A percentile compares a stretch with the other conserved stretches of the same genome.
phyloP scores from a whole-genome alignment of 1,140 invertebrate species.

The Halictus rubicundus region DNA sequence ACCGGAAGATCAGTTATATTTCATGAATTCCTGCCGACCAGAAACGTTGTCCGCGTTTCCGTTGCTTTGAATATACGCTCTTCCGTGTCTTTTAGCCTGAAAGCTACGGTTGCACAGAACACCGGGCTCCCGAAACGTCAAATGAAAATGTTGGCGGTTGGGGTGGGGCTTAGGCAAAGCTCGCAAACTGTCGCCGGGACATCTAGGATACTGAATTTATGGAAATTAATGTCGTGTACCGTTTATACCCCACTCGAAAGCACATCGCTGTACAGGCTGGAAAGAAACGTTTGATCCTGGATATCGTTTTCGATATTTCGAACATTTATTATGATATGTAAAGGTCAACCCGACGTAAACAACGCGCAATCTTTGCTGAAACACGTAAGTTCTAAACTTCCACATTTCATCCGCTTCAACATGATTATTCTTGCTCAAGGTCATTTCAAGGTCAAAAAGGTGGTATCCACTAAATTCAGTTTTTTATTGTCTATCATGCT shows the following conservation, averaged over 20 bases:
- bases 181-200: neutral
- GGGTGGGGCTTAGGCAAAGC: neutral
- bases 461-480: no score
- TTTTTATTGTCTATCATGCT: no score
- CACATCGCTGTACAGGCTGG: neutral
- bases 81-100: slow-evolving; percentile 15
- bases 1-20: slow-evolving; percentile 37
- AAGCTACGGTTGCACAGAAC: neutral
- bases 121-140: neutral
- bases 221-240: neutral
- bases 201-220: neutral
- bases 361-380: no score
- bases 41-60: neutral
- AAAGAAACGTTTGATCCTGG: no score
- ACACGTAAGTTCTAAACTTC: no score
- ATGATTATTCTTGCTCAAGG: no score
- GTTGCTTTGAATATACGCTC: slow-evolving; percentile 13
- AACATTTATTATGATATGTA: no score
- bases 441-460: no score
- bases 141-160: slow-evolving; percentile 7
- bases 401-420: no score
- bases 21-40: slow-evolving; percentile 35
- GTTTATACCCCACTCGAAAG: neutral
- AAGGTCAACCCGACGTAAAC: no score
- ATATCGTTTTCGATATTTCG: no score